Percentiles rank a stretch among this genome's conserved stretches.
Evolutionary conservation across 2,113 vertebrate species (phyloP).

Genomic region (Fregetta grallaria): DNA sequence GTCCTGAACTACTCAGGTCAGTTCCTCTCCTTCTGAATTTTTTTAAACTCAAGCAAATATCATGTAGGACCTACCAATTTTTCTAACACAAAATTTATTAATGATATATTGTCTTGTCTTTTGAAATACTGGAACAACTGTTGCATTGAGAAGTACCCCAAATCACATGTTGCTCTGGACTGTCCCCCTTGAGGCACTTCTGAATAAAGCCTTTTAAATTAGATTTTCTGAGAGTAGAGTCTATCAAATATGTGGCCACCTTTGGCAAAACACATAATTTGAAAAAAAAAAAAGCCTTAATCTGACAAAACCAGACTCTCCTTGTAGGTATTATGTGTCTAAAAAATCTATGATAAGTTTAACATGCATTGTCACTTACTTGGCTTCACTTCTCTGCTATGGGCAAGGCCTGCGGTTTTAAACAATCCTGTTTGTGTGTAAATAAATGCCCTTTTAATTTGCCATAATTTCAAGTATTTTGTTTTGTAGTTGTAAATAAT

Average conservation of each 20-base stretch:
- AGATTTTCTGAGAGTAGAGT: neutral
- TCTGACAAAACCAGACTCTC: conserved; percentile 17
- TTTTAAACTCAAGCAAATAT: neutral
- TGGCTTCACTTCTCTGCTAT: neutral
- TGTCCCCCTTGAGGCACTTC: neutral
- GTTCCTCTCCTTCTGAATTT: neutral
- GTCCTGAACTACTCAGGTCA: neutral
- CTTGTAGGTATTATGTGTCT: conserved; percentile 13
- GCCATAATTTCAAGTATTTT: conserved; percentile 63
- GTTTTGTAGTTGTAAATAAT: conserved; percentile 64
- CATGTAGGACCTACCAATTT: neutral
- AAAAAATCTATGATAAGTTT: conserved; percentile 33
- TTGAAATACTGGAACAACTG: neutral
- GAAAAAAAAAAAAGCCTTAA: neutral
- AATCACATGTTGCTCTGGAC: neutral
- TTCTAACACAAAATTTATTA: neutral
- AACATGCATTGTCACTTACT: conserved; percentile 11
- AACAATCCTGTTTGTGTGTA: conserved; percentile 53
- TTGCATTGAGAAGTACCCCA: neutral
- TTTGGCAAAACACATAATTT: neutral
- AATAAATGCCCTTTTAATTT: conserved; percentile 67
- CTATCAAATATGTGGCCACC: neutral
- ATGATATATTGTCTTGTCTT: neutral
- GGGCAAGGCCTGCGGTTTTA: conserved; percentile 32
- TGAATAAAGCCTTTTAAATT: neutral